These are phyloP conservation scores for Pollicipes pollicipes DNA, from an alignment of 1,140 invertebrate species.

Conservation along the genomic window DNA sequence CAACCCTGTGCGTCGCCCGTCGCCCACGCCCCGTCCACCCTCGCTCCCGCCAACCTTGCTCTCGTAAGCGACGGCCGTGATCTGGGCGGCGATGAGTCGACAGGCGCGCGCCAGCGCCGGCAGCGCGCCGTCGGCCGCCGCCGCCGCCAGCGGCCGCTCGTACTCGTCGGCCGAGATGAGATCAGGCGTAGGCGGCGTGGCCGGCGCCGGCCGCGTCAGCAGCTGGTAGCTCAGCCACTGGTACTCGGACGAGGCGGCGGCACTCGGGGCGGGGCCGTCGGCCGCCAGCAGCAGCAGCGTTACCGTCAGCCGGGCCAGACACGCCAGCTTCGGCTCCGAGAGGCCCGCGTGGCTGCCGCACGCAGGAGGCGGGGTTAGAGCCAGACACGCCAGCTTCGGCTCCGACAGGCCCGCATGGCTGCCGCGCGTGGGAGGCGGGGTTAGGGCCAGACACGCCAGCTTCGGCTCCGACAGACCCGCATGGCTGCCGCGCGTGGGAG, in stretches of 20 bases:
- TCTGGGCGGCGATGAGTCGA: neutral
- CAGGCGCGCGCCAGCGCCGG: neutral
- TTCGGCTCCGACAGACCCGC: no score
- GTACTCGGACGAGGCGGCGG: neutral
- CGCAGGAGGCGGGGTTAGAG: no score
- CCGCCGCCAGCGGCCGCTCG: neutral
- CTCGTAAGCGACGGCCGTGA: neutral
- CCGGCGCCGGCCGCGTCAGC: neutral
- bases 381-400: no score
- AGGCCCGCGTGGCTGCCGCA: neutral
- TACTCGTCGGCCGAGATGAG: neutral
- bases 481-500: no score
- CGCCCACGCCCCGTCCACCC: neutral
- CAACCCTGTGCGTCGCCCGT: no score
- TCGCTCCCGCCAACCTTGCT: neutral
- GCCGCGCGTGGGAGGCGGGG: no score
- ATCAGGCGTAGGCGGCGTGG: neutral
- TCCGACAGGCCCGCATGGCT: no score
- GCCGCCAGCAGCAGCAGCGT: neutral
- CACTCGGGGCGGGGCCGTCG: neutral
- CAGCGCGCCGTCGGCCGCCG: neutral
- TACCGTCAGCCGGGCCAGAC: neutral
- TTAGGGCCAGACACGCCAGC: no score
- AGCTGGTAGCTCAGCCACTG: neutral
- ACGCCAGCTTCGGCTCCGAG: neutral